Base-by-base conservation (phyloP, 1,140 invertebrate genomes). In the Ceratina japonica region DNA sequence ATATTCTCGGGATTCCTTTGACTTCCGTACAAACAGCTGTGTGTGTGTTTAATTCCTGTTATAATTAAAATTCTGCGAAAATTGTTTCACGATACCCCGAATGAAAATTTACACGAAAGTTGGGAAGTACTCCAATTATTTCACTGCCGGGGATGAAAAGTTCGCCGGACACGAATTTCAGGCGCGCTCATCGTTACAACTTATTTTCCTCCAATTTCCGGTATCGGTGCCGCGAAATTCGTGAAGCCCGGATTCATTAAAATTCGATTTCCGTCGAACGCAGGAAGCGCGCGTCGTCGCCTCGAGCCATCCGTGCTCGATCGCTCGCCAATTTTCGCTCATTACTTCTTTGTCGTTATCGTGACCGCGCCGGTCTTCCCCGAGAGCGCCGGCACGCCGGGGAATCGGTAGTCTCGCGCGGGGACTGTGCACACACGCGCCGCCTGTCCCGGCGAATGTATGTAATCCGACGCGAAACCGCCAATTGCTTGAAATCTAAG, bases 401-500 rank as follows among this genome's bases (percentile, higher is more conserved):
- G 8, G 2, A n/a, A 54, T 54, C 27, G 13, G 27, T 1, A 56
- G 31, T 10, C 31, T 3, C 31, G 12, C 13, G 18, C 31, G 5
- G 0, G 10, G 37, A 66, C 20, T 24, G 20, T 68, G 22, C 52
- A 20, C 10, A 44, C 37, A 44, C 37, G 37, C 37, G 37, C 7
- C 37, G 37, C 37, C n/a, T n/a, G n/a, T n/a, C n/a, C n/a, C 37
- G 37, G 27, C 16, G 13, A 75, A 61, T 49, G 54, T 56, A 58
- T 70, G 58, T 75, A 78, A 83, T 86, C 86, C 73, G 72, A 86
- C 69, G 58, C 80, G 70, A 52, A 22, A 44, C 49, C 65, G 56
- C 13, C 58, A 86, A 86, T 86, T 86, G 84, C 64, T 24, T 72
- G 61, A 75, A 82, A 59, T 71, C 51, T n/a, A 63, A 59, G 59